Conservation (phyloP, 92 coral and sea anemone species). For the Meandrina meandrites region DNA sequence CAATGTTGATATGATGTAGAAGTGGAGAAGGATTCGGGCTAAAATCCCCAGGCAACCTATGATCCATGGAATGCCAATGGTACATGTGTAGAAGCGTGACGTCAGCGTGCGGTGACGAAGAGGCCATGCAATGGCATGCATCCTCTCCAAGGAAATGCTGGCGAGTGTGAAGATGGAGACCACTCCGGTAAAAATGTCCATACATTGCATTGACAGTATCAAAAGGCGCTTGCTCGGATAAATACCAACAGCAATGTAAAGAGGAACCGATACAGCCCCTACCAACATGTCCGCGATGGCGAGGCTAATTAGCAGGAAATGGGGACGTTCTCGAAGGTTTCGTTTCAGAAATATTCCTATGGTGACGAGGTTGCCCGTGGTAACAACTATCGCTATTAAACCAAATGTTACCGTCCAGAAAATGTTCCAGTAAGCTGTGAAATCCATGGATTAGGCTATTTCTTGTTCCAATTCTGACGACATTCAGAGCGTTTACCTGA, state of each 20-base stretch:
- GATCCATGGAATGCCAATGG: constrained; percentile 33
- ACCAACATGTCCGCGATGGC: constrained; percentile 55
- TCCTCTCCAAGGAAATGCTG: constrained; percentile 29
- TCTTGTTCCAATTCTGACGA: neutral
- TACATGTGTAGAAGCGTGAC: constrained; percentile 9
- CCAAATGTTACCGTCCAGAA: constrained; percentile 20
- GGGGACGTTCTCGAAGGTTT: constrained; percentile 29
- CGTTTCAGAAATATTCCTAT: constrained; percentile 13
- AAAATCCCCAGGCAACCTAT: constrained; percentile 10
- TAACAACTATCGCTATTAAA: neutral
- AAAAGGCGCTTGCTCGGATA: neutral
- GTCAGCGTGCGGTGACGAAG: constrained; percentile 38
- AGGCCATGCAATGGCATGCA: constrained; percentile 45
- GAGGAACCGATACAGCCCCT: constrained; percentile 42
- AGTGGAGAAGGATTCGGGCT: constrained; percentile 14
- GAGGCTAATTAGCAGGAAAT: constrained; percentile 29
- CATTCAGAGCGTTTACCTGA: neutral
- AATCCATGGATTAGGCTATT: constrained; percentile 13
- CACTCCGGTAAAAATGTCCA: constrained; percentile 32
- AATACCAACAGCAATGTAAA: constrained; percentile 7
- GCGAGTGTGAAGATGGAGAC: constrained; percentile 38
- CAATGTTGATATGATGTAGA: neutral
- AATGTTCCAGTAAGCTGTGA: constrained; percentile 10
- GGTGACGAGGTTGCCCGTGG: constrained; percentile 12
- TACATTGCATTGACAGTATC: constrained; percentile 5